Evolutionary conservation across 2,888 invertebrate genomes (phyloP), one percentile per base, ranked within the genome.

Genomic region (Melanostoma mellinum): DNA sequence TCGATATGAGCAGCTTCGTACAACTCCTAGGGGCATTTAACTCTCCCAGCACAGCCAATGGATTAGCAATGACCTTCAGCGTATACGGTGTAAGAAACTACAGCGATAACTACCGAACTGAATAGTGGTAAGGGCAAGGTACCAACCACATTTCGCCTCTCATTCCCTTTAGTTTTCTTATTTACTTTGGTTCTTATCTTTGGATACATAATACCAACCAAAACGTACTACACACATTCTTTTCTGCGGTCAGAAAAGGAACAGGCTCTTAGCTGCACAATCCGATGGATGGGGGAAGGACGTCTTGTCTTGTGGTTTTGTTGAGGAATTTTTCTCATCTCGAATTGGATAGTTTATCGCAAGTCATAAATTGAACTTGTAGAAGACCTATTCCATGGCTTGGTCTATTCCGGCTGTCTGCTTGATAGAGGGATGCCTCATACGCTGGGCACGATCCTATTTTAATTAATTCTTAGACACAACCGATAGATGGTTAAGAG

Each of bases 31-130:
- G 3, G 6, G 0, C 42, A 20, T 20, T 6, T 58, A 6, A 58
- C n/a, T 32, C 6, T 10, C 32, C 3, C 35, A 48, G 67, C 82
- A 71, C 10, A 53, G 74, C 60, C 36, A 38, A 74, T 60, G 78
- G 79, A 84, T 84, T 84, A 84, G 84, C 84, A 71, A 84, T 84
- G 84, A 84, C 84, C 84, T 84, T 84, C 84, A 84, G 77, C 73
- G 46, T 52, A 44, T 46, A 52, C 55, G 50, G 36, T 60, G 50
- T 60, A 69, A 71, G 61, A 44, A 56, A 63, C 74, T 60, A 20
- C 20, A 56, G 32, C 71, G 63, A 73, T 61, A 61, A 60, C 63
- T 58, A 60, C 48, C 8, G 48, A 33, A 40, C 8, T 65, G 30
- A 44, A 53, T 68, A 61, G 35, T 44, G 67, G 53, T 74, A 69